These are phyloP conservation scores for Entomobrya proxima DNA, from an alignment of 2,888 invertebrate genomes.

Conservation along the genomic window DNA sequence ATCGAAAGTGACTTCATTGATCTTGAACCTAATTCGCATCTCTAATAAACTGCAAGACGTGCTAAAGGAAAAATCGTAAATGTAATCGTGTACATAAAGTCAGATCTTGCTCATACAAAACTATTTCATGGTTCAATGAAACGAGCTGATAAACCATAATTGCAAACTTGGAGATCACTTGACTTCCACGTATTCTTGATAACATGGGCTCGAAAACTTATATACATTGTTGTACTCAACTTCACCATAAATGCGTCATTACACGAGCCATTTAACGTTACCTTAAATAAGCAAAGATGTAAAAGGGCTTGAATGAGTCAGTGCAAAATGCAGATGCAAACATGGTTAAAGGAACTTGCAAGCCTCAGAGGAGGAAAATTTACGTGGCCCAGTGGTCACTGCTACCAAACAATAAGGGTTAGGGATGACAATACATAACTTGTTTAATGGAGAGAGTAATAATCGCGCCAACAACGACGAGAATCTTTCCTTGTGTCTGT, in stretches of 20 bases:
- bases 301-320: background rate
- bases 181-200: background rate
- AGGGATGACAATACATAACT: background rate
- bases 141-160: background rate
- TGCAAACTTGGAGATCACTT: background rate
- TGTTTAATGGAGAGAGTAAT: constrained; percentile 11
- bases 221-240: no score
- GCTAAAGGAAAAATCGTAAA: background rate
- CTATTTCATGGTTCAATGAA: constrained; percentile 13
- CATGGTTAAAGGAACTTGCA: background rate
- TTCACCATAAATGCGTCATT: no score
- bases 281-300: background rate
- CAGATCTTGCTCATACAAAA: background rate
- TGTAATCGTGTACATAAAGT: background rate
- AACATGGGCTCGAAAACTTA: background rate
- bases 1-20: constrained; percentile 65
- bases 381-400: constrained; percentile 9
- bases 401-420: background rate
- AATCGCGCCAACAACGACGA: constrained; percentile 11
- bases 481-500: constrained; percentile 55
- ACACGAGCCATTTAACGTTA: background rate
- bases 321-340: no score
- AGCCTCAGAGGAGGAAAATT: background rate
- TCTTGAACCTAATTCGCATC: constrained; percentile 61
- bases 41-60: background rate